Conservation (phyloP, 2,113 vertebrate genomes). For the Grallaria varia region DNA sequence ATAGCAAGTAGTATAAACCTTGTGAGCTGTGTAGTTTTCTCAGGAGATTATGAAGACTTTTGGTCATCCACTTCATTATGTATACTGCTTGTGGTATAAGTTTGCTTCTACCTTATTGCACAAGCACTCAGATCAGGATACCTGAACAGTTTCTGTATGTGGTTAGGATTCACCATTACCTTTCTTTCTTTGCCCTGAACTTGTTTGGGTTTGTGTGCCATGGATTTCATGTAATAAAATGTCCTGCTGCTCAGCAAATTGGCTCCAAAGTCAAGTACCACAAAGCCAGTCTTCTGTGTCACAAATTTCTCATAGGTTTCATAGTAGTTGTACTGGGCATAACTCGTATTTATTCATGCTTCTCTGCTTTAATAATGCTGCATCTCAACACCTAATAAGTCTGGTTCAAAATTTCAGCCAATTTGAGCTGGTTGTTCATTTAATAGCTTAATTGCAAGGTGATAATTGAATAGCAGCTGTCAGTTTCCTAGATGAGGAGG, state of each 20-base stretch:
- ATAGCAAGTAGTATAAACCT: neutral
- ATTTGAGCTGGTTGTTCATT: neutral
- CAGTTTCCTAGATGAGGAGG: neutral
- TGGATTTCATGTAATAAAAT: neutral
- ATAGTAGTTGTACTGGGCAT: neutral
- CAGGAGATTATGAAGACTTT: neutral
- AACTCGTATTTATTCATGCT: neutral
- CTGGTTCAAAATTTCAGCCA: neutral
- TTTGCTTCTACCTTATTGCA: neutral
- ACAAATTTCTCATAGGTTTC: neutral
- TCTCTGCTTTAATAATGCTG: neutral
- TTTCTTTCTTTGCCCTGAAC: neutral
- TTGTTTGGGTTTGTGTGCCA: neutral
- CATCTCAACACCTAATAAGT: neutral
- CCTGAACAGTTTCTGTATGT: neutral
- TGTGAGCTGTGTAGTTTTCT: neutral
- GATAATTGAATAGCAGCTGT: slow-evolving; percentile 16
- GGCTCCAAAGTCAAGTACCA: neutral
- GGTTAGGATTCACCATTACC: neutral
- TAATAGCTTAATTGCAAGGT: slow-evolving; percentile 32
- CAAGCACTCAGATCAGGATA: neutral
- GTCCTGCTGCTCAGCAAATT: neutral
- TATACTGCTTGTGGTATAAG: neutral
- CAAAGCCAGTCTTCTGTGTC: neutral
- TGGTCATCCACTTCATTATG: neutral